These are phyloP conservation scores for Protosalanx chinensis DNA, from an alignment of 2,797 vertebrate genomes.

Conservation along the genomic window DNA sequence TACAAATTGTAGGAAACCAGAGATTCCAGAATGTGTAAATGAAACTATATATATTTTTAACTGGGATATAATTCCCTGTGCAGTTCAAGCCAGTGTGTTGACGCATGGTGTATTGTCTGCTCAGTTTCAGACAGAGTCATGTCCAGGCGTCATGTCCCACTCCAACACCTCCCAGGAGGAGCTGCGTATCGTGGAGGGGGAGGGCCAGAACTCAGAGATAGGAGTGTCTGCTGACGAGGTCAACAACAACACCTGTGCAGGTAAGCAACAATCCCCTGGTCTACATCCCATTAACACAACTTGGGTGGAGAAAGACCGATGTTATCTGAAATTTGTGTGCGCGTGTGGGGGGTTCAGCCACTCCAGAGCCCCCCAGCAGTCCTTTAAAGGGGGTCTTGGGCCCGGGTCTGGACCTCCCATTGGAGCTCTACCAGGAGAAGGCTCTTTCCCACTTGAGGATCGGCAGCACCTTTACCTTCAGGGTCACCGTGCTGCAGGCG, in stretches of 20 bases:
- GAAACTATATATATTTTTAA: too few species aligned
- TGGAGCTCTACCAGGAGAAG: conserved; percentile 71
- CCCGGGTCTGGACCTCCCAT: conserved; percentile 62
- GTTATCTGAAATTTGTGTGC: not conserved
- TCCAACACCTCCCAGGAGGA: conserved; percentile 94
- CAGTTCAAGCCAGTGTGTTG: not conserved
- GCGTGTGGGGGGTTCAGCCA: conserved; percentile 46
- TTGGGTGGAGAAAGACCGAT: too few species aligned
- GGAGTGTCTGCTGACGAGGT: conserved; percentile 90
- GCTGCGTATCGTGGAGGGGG: conserved; percentile 92
- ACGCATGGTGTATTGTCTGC: not conserved
- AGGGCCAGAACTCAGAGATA: conserved; percentile 82
- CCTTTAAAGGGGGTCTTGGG: conserved; percentile 70
- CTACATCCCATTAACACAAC: too few species aligned
- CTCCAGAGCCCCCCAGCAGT: conserved; percentile 77
- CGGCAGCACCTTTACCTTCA: conserved; percentile 95
- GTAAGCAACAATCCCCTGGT: conserved; percentile 57
- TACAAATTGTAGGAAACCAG: not conserved
- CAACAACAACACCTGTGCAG: conserved; percentile 95
- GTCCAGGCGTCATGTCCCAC: conserved; percentile 78
- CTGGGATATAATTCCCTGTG: too few species aligned
- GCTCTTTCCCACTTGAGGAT: conserved; percentile 85
- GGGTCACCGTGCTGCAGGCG: conserved; percentile 94
- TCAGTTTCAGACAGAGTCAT: conserved; percentile 92
- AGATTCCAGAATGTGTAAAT: not conserved